Evolutionary conservation across 2,888 invertebrate genomes (phyloP), one percentile per base, ranked within the genome.

Genomic region (Drosophila paucipuncta): DNA sequence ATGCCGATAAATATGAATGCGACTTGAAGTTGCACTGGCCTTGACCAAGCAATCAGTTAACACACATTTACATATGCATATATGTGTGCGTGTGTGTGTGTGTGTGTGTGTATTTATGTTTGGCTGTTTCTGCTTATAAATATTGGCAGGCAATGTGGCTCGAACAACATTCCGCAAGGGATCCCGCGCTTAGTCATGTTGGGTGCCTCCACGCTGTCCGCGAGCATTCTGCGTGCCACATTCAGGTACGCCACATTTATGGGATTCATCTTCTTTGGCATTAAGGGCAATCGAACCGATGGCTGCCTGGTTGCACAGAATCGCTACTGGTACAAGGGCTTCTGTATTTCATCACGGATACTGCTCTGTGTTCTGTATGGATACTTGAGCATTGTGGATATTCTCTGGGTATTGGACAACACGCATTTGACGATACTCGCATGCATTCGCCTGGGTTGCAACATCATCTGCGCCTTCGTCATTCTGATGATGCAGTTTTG

Each of bases 141-240:
- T 80, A 73, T 65, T 65, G 52, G 22, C 41, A 22, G 39, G 37
- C 22, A 65, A 31, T 18, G 58, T 25, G 41, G 11, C 25, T 10
- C 31, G 39, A 3, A 18, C 61, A 37, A 60, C 54, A 70, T 59
- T 62, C 41, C 58, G 13, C 6, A 22, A 43, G 11, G 62, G 10
- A 65, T 71, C 13, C 58, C 41, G 28, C 50, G 55, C 63, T 65
- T 72, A 88, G 90, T 82, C 84, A 85, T 85, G 85, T 73, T 74
- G 53, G 68, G 71, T 57, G 68, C 65, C 49, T 53, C 83, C 2
- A 13, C 47, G 50, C 30, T 87, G 10, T 76, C 86, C 2, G 63
- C 72, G 22, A 18, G 47, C 31, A 57, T 87, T 16, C 64, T 86
- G 43, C 62, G 70, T 7, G 53, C 13, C 28, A 58, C 25, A 9